Conservation (phyloP, 2,797 vertebrate species). For the Cheirogaleus major region DNA sequence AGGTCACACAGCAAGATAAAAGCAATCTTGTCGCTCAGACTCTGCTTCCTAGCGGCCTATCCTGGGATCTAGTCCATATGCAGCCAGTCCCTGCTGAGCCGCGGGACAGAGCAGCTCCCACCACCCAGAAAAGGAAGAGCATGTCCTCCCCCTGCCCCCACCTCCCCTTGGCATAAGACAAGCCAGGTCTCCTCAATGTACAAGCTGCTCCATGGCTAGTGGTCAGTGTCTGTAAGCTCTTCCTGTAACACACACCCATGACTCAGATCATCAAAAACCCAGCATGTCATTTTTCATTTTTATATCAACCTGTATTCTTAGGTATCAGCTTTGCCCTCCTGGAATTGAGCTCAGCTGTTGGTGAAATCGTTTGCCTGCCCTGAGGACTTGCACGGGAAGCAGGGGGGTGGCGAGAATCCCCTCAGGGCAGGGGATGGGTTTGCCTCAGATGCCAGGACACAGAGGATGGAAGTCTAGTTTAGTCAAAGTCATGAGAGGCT, state of each 20-base stretch:
- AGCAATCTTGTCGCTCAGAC: background rate
- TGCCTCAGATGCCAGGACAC: background rate
- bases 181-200: background rate
- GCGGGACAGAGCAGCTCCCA: background rate
- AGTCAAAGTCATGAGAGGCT: background rate
- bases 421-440: background rate
- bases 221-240: background rate
- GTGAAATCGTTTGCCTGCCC: background rate
- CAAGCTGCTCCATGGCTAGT: fast-evolving
- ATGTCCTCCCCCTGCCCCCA: no score
- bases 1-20: background rate
- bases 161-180: background rate
- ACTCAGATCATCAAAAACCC: background rate
- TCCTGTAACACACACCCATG: background rate
- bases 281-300: background rate
- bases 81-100: background rate
- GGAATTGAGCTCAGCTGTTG: background rate
- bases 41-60: background rate
- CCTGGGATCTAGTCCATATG: background rate
- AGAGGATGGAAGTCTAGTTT: background rate
- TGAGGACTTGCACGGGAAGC: background rate
- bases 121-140: background rate
- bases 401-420: background rate
- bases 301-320: background rate
- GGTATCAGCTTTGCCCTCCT: background rate